Percentiles rank a stretch among this genome's conserved stretches.
Conservation (phyloP, 2,113 vertebrate species). For the Burhinus oedicnemus region DNA sequence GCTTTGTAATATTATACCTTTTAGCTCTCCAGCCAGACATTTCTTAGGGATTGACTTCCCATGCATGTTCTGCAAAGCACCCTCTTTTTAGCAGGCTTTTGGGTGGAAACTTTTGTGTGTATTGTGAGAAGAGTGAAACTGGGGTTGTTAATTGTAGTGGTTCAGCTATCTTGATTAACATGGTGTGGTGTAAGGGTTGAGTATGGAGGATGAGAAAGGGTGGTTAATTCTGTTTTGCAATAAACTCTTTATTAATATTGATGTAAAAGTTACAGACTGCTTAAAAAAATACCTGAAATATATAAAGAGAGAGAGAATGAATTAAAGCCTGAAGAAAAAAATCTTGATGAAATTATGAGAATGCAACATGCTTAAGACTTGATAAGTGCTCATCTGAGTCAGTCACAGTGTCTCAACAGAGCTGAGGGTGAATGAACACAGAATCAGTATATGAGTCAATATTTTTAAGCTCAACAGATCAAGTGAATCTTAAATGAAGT, state of each 20-base stretch:
- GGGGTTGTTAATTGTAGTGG: neutral
- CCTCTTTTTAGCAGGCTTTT: neutral
- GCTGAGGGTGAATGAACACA: neutral
- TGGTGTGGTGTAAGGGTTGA: neutral
- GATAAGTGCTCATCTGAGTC: neutral
- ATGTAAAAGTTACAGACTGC: neutral
- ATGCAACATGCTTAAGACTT: neutral
- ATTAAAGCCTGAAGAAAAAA: neutral
- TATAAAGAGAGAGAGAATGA: neutral
- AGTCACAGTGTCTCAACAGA: neutral
- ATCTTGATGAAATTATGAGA: neutral
- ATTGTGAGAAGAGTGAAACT: neutral
- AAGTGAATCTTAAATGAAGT: neutral
- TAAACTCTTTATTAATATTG: neutral
- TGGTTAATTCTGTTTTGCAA: neutral
- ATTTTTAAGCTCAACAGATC: neutral
- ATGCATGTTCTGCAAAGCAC: neutral
- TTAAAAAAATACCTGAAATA: neutral
- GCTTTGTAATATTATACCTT: neutral
- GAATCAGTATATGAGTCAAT: rapidly evolving
- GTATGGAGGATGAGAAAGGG: neutral
- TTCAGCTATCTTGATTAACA: neutral
- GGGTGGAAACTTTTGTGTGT: neutral
- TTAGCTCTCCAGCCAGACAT: neutral
- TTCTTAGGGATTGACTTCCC: neutral